Evolutionary conservation across 2,888 invertebrate species (phyloP).

Genomic region (Sinohyriopsis cumingii): DNA sequence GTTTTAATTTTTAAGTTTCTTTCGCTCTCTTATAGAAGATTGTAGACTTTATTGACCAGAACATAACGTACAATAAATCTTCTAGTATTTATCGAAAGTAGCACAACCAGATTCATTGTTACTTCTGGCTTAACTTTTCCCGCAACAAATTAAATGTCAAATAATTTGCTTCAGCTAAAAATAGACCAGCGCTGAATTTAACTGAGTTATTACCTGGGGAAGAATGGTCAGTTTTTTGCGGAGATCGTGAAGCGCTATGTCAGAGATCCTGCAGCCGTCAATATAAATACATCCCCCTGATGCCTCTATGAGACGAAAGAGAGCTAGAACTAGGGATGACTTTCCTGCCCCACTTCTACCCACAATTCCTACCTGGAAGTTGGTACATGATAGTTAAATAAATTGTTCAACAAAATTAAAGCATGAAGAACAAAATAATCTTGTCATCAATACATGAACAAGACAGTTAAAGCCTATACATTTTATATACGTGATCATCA

Average conservation of each 20-base stretch:
- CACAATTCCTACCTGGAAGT: constrained; percentile 78
- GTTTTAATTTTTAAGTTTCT: no score
- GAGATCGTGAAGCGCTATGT: constrained; percentile 82
- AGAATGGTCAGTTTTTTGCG: constrained; percentile 89
- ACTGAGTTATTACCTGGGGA: constrained; percentile 77
- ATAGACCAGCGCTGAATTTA: background rate
- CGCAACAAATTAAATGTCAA: no score
- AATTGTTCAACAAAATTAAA: constrained; percentile 71
- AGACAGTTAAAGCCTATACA: no score
- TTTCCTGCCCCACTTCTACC: constrained; percentile 64
- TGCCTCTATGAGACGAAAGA: constrained; percentile 77
- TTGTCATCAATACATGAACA: no score
- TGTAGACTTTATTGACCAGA: no score
- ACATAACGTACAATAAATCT: no score
- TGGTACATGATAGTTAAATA: background rate
- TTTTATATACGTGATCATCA: no score
- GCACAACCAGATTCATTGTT: no score
- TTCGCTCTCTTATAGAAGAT: no score
- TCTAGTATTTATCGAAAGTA: no score
- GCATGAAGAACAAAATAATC: background rate
- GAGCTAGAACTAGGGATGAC: constrained; percentile 51
- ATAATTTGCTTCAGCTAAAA: no score
- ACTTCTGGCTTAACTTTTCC: no score
- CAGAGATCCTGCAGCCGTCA: constrained; percentile 77
- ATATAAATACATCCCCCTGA: constrained; percentile 85